Evolutionary conservation across 2,113 vertebrate genomes (phyloP).

Genomic region (Carassius carassius): DNA sequence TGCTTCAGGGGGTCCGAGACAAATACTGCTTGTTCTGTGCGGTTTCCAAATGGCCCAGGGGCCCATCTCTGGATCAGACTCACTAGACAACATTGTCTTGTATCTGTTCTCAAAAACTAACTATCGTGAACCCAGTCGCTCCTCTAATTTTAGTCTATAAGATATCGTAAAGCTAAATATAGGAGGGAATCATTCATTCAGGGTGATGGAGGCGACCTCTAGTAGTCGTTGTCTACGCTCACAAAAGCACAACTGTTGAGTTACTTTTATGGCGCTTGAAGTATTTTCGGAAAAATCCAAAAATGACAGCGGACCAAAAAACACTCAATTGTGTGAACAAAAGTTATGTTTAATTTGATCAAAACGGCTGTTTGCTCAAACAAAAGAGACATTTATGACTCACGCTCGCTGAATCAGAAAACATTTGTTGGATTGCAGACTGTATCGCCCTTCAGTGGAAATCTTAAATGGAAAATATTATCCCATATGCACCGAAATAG

Average conservation of each 20-base stretch:
- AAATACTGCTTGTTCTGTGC: slow-evolving; percentile 76
- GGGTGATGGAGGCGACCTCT: slow-evolving; percentile 12
- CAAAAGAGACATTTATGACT: slow-evolving; percentile 11
- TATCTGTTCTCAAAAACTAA: slow-evolving; percentile 62
- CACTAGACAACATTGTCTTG: slow-evolving; percentile 63
- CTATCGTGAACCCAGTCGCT: slow-evolving; percentile 40
- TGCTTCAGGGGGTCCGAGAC: slow-evolving; percentile 81
- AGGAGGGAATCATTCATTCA: slow-evolving; percentile 45
- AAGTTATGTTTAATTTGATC: not conserved
- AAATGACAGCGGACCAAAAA: slow-evolving; percentile 46
- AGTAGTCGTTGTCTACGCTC: slow-evolving; percentile 40
- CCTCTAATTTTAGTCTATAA: slow-evolving; percentile 54
- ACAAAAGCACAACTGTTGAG: slow-evolving; percentile 59
- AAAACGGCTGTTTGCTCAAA: not conserved
- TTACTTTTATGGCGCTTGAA: slow-evolving; percentile 46
- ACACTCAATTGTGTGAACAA: not conserved
- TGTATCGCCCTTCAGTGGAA: not conserved
- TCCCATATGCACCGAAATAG: not conserved
- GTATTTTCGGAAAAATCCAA: slow-evolving; percentile 55
- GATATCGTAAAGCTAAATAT: slow-evolving; percentile 49
- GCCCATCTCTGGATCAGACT: slow-evolving; percentile 68
- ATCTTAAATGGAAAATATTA: slow-evolving; percentile 28
- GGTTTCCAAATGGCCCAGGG: slow-evolving; percentile 72
- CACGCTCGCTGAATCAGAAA: not conserved
- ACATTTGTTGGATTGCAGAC: not conserved